These are phyloP conservation scores for Maccullochella peelii DNA, from an alignment of 2,113 vertebrate genomes.

Conservation along the genomic window DNA sequence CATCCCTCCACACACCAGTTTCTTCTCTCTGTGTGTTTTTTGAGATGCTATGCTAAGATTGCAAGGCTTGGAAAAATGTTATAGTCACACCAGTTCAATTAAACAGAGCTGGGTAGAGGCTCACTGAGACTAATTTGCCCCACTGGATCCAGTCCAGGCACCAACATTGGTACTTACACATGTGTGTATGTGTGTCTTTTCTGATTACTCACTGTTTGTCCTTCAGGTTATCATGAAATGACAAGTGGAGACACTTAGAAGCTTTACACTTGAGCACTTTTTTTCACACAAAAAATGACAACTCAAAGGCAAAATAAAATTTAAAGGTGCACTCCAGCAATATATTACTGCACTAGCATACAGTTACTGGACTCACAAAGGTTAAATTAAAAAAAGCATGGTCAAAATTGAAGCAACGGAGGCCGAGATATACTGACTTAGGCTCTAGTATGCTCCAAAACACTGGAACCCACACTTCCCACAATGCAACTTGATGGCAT, in stretches of 20 bases:
- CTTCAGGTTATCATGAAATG: constrained; percentile 2
- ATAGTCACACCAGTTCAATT: constrained; percentile 20
- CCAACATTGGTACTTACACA: background rate
- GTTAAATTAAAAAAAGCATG: background rate
- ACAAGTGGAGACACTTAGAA: background rate
- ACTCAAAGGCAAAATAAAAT: background rate
- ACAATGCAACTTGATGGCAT: background rate
- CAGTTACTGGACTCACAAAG: background rate
- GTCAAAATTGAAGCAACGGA: background rate
- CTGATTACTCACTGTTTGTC: constrained; percentile 18
- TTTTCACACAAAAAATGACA: background rate
- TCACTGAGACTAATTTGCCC: constrained; percentile 36
- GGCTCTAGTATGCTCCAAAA: background rate
- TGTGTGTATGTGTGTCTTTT: constrained; percentile 13
- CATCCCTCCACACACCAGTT: background rate
- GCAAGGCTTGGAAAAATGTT: constrained; percentile 5
- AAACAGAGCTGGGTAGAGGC: constrained; percentile 14
- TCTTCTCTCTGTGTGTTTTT: constrained; percentile 12
- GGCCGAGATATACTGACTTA: background rate
- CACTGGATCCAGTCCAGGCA: constrained; percentile 38
- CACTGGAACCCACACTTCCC: background rate
- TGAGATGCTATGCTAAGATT: constrained; percentile 20
- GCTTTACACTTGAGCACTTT: background rate
- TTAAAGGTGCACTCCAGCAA: background rate
- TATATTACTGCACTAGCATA: background rate